Percentiles rank a stretch among this genome's conserved stretches.
Evolutionary conservation across 2,888 invertebrate genomes (phyloP).

Genomic region (Rhamphomyia laevipes): DNA sequence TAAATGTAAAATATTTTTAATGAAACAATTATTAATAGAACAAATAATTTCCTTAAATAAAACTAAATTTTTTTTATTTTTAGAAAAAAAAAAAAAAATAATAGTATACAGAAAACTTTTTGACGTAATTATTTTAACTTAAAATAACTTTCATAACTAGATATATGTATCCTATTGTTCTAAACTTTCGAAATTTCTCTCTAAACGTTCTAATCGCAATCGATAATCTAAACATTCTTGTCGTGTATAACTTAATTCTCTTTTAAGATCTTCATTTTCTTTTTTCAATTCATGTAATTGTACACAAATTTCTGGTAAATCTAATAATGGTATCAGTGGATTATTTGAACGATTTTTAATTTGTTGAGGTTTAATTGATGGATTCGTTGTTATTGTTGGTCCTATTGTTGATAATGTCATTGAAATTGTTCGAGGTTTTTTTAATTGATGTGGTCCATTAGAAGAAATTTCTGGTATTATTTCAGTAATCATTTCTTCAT

Average conservation of each 20-base stretch:
- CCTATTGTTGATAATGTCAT: conserved; percentile 3
- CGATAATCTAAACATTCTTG: conserved; percentile 32
- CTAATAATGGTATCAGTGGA: conserved; percentile 25
- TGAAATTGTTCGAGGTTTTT: conserved; percentile 6
- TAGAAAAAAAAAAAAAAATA: too few species aligned
- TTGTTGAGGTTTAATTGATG: too few species aligned
- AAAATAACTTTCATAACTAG: too few species aligned
- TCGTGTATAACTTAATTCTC: conserved; percentile 28
- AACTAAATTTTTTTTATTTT: too few species aligned
- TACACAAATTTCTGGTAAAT: conserved; percentile 31
- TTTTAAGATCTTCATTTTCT: conserved; percentile 29
- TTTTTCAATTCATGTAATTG: conserved; percentile 31
- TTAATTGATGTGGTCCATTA: conserved; percentile 9
- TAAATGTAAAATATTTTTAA: too few species aligned
- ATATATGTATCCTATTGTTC: too few species aligned
- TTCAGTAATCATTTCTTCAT: conserved; percentile 11
- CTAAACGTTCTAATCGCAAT: conserved; percentile 26
- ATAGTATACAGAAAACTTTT: too few species aligned
- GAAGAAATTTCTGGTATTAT: conserved; percentile 1
- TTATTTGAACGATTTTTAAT: conserved; percentile 7
- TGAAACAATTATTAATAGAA: too few species aligned
- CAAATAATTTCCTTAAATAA: too few species aligned
- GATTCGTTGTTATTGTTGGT: too few species aligned
- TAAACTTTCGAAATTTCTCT: conserved; percentile 11
- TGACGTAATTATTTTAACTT: too few species aligned